Base-by-base conservation (phyloP, 2,113 vertebrate genomes). In the Tichodroma muraria region DNA sequence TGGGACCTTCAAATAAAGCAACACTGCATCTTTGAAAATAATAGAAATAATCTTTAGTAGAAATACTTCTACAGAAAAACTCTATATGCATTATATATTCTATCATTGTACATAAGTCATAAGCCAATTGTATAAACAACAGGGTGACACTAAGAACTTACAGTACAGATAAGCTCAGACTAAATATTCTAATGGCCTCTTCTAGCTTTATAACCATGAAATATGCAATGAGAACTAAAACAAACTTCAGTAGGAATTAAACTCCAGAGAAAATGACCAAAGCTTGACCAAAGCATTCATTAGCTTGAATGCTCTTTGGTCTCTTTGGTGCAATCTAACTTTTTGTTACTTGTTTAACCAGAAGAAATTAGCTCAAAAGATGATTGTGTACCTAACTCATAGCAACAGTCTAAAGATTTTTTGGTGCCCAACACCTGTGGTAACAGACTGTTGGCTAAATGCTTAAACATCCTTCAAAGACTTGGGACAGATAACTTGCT, bases 1-100 rank as follows among this genome's bases (percentile, higher is more conserved):
- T 85, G 90, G 79, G 94, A 95, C 85, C 78, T 90, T 96, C 86
- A 96, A 84, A 92, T 91, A 82, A 95, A 93, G 59, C 94, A 73
- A 89, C 64, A 88, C 15, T 75, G 65, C 23, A 70, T 85, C 86
- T 95, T 59, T 61, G 72, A 95, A 92, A 94, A 93, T 6, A 96
- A 96, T 63, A 78, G 76, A 95, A 76, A 15, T 47, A 95, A 80
- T 95, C 47, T 56, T 91, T 52, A 94, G 49, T 45, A 72, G 72
- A 95, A 94, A 90, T 4, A 75, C n/a, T 92, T 96, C 31, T 38
- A 38, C 38, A 44, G 81, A 44, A 97, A 94, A 91, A n/a, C 22
- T 79, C 44, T 69, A 27, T 33, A 61, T 17, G 65, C 92, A 85
- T 92, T 95, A 93, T 54, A 85, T 30, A 63, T 91, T 86, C 69